Percentiles rank a stretch among this genome's conserved stretches.
Evolutionary conservation across 2,797 vertebrate genomes (phyloP).

Genomic region (Catharus ustulatus): DNA sequence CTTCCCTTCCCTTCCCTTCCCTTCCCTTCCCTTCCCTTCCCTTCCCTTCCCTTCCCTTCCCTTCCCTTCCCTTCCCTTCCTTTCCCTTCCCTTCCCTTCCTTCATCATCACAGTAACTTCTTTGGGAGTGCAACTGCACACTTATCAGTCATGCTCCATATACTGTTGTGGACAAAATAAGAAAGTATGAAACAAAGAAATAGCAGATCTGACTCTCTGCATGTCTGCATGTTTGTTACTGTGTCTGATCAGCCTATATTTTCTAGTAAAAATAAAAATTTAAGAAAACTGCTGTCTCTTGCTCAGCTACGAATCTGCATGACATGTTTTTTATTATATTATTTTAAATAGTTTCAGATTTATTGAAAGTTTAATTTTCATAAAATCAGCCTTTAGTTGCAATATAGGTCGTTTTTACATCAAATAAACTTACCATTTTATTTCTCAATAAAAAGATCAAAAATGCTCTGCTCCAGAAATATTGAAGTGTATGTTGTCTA

Average conservation of each 20-base stretch:
- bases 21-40: not conserved
- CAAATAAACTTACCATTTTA: not conserved
- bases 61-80: no score
- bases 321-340: not conserved
- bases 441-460: not conserved
- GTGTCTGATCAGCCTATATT: not conserved
- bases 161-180: not conserved
- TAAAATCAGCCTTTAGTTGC: not conserved
- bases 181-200: not conserved
- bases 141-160: not conserved
- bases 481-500: not conserved
- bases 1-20: no score
- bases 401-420: not conserved
- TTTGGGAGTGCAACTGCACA: not conserved
- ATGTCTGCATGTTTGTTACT: not conserved
- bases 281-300: not conserved
- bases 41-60: not conserved
- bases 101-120: not conserved
- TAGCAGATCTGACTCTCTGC: not conserved
- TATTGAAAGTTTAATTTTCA: not conserved
- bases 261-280: not conserved
- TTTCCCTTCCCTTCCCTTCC: fast-evolving
- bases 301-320: not conserved
- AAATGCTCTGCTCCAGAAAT: not conserved
- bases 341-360: not conserved